Evolutionary conservation across 2,797 vertebrate genomes (phyloP), one percentile per base, ranked within the genome.

Genomic region (Chrosomus eos): DNA sequence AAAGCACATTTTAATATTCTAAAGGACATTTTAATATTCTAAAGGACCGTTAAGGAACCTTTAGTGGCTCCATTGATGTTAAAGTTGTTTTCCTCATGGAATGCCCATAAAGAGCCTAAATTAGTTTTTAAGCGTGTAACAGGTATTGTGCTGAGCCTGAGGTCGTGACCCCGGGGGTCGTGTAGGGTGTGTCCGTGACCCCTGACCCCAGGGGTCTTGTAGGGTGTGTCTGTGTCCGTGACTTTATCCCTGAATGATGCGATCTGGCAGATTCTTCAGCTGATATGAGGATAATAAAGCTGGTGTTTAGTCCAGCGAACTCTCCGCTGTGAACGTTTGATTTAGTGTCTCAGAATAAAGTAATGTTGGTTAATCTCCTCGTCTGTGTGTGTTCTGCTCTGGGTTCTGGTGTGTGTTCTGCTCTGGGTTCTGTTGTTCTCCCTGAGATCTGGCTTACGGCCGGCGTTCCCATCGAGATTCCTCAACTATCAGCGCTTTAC

Each of bases 351-450:
- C 48, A 18, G 43, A 60, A 76, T 36, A 70, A 40, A 36, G 70
- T 71, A 53, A 31, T 53, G 66, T 40, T 83, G 81, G 78, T 77
- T 81, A 81, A 81, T 45, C 43, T 58, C 18, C 9, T 79, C 64
- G 77, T 84, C 82, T 67, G 45, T 36, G 33, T 36, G 33, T 40
- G 7, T 8, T 40, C 7, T 40, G 40, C 40, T 40, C 7, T 40
- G 7, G 55, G 31, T 33, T n/a, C n/a, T n/a, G n/a, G 43, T 36
- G 33, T 36, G 33, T 40, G 7, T 8, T 40, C 7, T 40, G 40
- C 40, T 40, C 8, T 43, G 9, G 55, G 33, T 33, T 33, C 76
- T 51, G 45, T 73, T 28, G 26, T 18, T 78, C 55, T 67, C 31
- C 26, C 67, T 48, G 64, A 10, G 36, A 18, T 33, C 43, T 40